Base-by-base conservation (phyloP, 2,888 invertebrate species). In the Carpatolechia fugitivella region DNA sequence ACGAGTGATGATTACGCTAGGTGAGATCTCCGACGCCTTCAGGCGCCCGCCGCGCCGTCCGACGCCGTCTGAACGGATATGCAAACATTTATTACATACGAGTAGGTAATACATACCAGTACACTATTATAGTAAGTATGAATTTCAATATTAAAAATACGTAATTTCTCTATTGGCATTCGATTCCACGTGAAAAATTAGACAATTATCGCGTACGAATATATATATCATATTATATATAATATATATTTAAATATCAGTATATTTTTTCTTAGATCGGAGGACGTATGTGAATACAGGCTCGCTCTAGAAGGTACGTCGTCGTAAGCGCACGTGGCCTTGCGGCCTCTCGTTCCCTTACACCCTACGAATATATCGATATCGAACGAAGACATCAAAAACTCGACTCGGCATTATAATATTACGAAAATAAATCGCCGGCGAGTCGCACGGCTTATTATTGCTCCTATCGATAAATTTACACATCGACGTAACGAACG, bases 361-460 rank as follows among this genome's bases (percentile, higher is more conserved):
- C 79, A 84, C 79, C 78, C 86, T 88, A 87, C 84, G 77, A 82
- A 83, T 85, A 79, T 76, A 86, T 85, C 84, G 85, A 85, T 82
- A 85, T 83, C 84, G 88, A 88, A 88, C 85, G 89, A 87, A 88
- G 88, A 88, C 88, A 84, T 88, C 85, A 80, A 88, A 86, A 85
- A 85, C 78, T 86, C 83, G 85, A 89, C 85, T 85, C 87, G 80
- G 86, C 88, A 82, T 86, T 89, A 87, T 85, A 90, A 54, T 85
- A 87, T 89, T 90, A 90, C 81, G 90, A 90, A 90, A 90, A 90
- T 90, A 90, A 90, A 88, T 89, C 84, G 88, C 88, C 90, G 88
- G 87, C 89, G 83, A 82, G 81, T 84, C 85, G 82, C 87, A 76
- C 89, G 89, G 84, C 89, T 71, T 82, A 82, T 89, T 85, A 86